Evolutionary conservation across 2,797 vertebrate species (phyloP).

Genomic region (Cuniculus paca): DNA sequence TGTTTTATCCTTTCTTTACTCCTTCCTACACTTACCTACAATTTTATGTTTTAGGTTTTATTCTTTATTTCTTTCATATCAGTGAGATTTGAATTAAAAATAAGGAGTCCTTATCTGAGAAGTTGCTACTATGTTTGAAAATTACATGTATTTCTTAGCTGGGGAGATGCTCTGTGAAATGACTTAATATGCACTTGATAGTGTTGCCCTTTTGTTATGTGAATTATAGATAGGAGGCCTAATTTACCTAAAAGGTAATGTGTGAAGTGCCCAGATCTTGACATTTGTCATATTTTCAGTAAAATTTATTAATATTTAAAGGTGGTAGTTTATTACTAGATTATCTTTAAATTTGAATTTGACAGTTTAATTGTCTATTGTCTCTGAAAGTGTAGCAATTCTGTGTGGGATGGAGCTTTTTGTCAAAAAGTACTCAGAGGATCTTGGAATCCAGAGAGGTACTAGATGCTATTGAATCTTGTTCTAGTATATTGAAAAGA

Average conservation of each 20-base stretch:
- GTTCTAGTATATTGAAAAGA: not conserved
- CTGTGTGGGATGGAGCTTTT: not conserved
- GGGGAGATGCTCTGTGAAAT: not conserved
- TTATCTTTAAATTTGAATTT: slow-evolving; percentile 26
- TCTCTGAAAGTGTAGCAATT: slow-evolving; percentile 2
- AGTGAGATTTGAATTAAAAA: not conserved
- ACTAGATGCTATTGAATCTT: not conserved
- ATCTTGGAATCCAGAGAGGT: not conserved
- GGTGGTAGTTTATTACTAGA: not conserved
- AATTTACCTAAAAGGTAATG: not conserved
- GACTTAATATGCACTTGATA: not conserved
- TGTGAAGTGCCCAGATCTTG: not conserved
- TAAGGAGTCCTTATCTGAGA: not conserved
- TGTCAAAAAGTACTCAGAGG: slow-evolving; percentile 38
- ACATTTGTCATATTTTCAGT: not conserved
- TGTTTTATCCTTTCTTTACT: not conserved
- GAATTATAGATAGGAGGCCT: not conserved
- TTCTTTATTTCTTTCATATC: not conserved
- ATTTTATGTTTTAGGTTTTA: not conserved
- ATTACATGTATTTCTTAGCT: fast-evolving
- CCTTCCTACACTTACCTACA: not conserved
- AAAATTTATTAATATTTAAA: slow-evolving; percentile 43
- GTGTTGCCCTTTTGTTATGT: not conserved
- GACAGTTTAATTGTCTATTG: not conserved
- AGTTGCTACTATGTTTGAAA: slow-evolving; percentile 33